Conservation (phyloP, 1,140 invertebrate genomes). For the Diuraphis noxia region DNA sequence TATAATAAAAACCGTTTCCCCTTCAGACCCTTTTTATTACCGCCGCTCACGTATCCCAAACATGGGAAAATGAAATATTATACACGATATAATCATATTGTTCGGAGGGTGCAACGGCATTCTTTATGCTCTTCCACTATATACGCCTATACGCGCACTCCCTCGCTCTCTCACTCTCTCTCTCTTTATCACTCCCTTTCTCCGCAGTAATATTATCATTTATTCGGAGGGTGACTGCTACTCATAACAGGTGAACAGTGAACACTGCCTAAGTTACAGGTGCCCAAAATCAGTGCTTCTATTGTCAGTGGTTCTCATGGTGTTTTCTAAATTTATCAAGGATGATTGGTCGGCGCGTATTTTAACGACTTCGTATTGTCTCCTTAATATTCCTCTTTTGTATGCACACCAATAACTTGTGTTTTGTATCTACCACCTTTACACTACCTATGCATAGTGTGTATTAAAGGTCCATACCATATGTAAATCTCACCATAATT, state of each 20-base stretch:
- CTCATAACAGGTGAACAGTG: conserved; percentile 25
- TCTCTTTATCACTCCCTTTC: neutral
- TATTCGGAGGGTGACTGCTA: neutral
- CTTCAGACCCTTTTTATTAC: neutral
- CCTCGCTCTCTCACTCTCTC: neutral
- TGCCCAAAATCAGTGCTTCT: conserved; percentile 38
- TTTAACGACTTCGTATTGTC: neutral
- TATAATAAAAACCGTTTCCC: neutral
- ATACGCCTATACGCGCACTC: neutral
- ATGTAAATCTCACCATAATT: neutral
- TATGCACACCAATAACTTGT: neutral
- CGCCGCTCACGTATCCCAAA: neutral
- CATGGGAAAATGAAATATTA: neutral
- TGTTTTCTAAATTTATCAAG: neutral
- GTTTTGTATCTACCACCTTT: neutral
- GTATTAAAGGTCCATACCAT: neutral
- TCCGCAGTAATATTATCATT: neutral
- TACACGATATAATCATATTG: conserved; percentile 20
- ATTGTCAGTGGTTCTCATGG: conserved; percentile 38
- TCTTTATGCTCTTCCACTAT: neutral
- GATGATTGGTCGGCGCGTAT: neutral
- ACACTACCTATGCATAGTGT: neutral
- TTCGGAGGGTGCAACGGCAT: conserved; percentile 36
- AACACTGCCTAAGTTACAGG: conserved; percentile 12
- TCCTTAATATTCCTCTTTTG: neutral